Evolutionary conservation across 2,113 vertebrate species (phyloP), one percentile per base, ranked within the genome.

Genomic region (Forbesichthys papilliferus): DNA sequence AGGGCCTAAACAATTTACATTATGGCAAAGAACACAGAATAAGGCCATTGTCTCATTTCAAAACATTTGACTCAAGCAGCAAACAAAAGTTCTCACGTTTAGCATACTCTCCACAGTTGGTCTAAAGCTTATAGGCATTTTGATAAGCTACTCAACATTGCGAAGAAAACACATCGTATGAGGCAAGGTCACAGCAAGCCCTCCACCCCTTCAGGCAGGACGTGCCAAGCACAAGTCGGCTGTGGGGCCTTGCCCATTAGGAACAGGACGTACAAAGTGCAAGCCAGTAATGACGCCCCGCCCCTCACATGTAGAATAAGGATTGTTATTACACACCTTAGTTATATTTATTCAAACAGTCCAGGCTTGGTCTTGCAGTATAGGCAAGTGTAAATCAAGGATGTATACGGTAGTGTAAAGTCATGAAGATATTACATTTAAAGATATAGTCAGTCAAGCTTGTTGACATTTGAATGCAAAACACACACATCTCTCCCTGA

Each of bases 251-350:
- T 71, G 84, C 84, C 89, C 85, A 83, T 86, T 76, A 79, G 85
- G 87, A 87, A 87, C 83, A 90, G 90, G 89, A 91, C 86, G 88
- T 73, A 87, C 83, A 90, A 81, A 88, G 84, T 85, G 86, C 87
- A 91, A 84, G 81, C 84, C 79, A 83, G 82, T 81, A 84, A 71
- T 57, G 58, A 81, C 12, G 58, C 75, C 77, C 74, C 85, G 73
- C 83, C 85, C 76, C 73, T 82, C 66, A 47, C 52, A 66, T 73
- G 48, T 61, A 66, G 72, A 81, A 87, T 81, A 87, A 76, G 71
- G 75, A 83, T 76, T 69, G 36, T 74, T 69, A 49, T 66, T 78
- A 51, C 75, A 73, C 78, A 84, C 75, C 73, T 84, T 75, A 48
- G 71, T 65, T 54, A 69, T 14, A 0, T 69, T 61, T 59, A 27